Evolutionary conservation across 2,888 invertebrate genomes (phyloP).

Genomic region (Brenthis ino): DNA sequence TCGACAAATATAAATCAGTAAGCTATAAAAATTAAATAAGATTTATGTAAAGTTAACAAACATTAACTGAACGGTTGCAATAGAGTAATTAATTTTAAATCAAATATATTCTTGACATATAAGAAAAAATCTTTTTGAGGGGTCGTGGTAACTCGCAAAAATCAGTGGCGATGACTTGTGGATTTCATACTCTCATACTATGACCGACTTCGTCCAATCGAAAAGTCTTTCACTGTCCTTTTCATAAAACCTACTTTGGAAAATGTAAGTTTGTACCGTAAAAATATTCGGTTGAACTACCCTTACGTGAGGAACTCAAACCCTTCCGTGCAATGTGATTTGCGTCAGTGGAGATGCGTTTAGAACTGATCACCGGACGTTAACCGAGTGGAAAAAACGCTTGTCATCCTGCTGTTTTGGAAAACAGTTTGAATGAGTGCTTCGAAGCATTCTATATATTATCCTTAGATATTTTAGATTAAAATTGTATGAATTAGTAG

Average conservation of each 20-base stretch:
- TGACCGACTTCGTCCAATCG: conserved; percentile 24
- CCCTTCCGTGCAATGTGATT: conserved; percentile 82
- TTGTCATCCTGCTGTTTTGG: conserved; percentile 72
- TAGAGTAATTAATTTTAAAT: not conserved
- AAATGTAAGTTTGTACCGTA: conserved; percentile 32
- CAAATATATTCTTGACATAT: conserved; percentile 47
- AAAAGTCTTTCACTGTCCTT: conserved; percentile 37
- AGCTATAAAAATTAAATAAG: no score
- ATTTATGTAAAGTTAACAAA: no score
- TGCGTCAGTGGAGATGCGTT: conserved; percentile 81
- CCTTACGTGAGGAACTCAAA: conserved; percentile 68
- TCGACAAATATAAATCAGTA: no score
- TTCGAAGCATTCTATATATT: conserved; percentile 20
- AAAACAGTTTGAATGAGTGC: conserved; percentile 34
- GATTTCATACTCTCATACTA: conserved; percentile 44
- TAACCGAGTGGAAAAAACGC: conserved; percentile 82
- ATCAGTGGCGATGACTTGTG: conserved; percentile 74
- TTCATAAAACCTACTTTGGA: conserved; percentile 35
- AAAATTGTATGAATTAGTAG: conserved; percentile 1
- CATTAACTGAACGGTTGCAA: not conserved
- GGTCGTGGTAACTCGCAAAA: conserved; percentile 58
- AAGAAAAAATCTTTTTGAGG: conserved; percentile 45
- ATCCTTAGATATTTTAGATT: conserved; percentile 1
- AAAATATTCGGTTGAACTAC: conserved; percentile 45
- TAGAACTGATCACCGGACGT: conserved; percentile 78